These are phyloP conservation scores for Macrotus californicus DNA, from an alignment of 2,113 vertebrate genomes.

Conservation along the genomic window DNA sequence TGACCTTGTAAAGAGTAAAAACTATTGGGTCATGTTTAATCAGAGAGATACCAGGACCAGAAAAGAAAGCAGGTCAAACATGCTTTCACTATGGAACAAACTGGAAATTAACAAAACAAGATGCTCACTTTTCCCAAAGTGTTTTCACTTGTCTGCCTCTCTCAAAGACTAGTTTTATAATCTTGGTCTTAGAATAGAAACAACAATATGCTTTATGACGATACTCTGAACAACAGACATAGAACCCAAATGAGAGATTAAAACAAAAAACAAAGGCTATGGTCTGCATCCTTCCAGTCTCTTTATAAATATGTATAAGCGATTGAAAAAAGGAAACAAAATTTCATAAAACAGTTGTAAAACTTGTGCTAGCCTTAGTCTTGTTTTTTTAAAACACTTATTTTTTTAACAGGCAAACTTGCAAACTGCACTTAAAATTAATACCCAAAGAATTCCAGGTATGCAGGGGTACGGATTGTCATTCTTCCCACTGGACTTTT, in stretches of 20 bases:
- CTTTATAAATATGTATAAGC: not conserved
- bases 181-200: not conserved
- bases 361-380: not conserved
- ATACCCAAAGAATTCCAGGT: conserved; percentile 60
- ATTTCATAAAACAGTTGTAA: conserved; percentile 20
- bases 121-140: not conserved
- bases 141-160: not conserved
- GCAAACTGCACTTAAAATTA: conserved; percentile 56
- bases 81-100: not conserved
- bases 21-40: conserved; percentile 2
- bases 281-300: not conserved
- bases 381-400: not conserved
- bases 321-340: conserved; percentile 33
- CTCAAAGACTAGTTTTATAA: not conserved
- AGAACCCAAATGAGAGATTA: not conserved
- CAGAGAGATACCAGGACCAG: not conserved
- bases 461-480: conserved; percentile 23
- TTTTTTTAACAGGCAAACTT: conserved; percentile 34
- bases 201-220: not conserved
- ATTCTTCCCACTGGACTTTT: conserved; percentile 44
- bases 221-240: not conserved
- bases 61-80: not conserved
- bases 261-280: not conserved
- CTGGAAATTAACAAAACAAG: conserved; percentile 48
- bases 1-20: not conserved